phyloP scores from a whole-genome alignment of 2,888 invertebrate species.

The Muschampia plurimacula region DNA sequence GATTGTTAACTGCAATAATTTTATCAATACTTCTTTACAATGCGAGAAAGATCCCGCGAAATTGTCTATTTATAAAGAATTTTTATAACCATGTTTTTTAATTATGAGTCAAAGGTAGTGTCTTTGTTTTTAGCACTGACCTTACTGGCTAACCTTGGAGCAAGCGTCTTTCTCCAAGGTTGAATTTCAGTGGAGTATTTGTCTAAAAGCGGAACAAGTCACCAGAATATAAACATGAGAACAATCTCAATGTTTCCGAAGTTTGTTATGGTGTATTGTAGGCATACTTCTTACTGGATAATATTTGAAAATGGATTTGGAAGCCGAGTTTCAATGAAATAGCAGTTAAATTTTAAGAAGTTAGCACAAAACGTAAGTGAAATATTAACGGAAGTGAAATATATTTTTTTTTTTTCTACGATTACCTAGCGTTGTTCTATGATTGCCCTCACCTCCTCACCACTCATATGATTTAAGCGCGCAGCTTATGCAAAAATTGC shows the following conservation, averaged over 20 bases:
- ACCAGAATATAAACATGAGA: conserved; percentile 12
- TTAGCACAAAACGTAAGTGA: too few relatives aligned
- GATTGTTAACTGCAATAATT: too few relatives aligned
- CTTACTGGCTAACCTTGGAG: conserved; percentile 28
- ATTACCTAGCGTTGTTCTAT: too few relatives aligned
- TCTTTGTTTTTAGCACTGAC: conserved; percentile 24
- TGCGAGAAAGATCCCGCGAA: too few relatives aligned
- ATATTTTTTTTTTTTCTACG: too few relatives aligned
- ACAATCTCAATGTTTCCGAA: conserved; percentile 13
- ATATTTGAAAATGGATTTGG: not conserved
- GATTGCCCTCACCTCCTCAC: too few relatives aligned
- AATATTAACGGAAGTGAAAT: too few relatives aligned
- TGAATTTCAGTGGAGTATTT: conserved; percentile 27
- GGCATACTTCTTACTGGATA: not conserved
- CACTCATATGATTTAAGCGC: too few relatives aligned
- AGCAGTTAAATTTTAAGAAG: too few relatives aligned
- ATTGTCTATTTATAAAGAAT: not conserved
- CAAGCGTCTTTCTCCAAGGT: conserved; percentile 29
- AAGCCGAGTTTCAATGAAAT: too few relatives aligned
- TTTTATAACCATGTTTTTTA: conserved; percentile 20
- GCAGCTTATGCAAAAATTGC: too few relatives aligned
- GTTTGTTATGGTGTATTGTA: not conserved
- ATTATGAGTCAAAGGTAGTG: conserved; percentile 25
- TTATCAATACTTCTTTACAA: too few relatives aligned
- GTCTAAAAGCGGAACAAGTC: conserved; percentile 33